These are phyloP conservation scores for Eupelmus urozonus DNA, from an alignment of 2,888 invertebrate genomes.

Conservation along the genomic window DNA sequence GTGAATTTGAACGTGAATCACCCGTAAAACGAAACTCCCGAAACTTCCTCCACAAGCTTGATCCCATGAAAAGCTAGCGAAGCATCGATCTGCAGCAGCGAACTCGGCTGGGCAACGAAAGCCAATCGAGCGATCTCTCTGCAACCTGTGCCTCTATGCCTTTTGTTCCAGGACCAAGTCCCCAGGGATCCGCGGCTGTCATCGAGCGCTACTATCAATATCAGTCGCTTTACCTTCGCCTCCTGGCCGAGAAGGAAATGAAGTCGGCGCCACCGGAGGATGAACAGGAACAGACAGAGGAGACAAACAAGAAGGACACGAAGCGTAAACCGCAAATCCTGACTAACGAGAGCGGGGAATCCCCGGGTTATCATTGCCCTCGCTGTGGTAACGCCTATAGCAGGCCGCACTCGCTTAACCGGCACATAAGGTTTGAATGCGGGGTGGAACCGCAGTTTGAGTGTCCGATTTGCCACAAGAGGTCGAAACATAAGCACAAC, in stretches of 20 bases:
- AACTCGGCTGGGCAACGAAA: too few species aligned
- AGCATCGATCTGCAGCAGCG: neutral
- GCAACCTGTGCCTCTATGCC: too few species aligned
- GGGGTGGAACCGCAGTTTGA: slow-evolving; percentile 78
- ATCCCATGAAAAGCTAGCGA: slow-evolving; percentile 1
- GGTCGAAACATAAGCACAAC: slow-evolving; percentile 84
- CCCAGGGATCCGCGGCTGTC: slow-evolving; percentile 46
- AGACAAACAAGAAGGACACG: neutral
- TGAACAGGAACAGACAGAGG: neutral
- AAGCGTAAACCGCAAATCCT: neutral
- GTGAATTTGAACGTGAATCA: too few species aligned
- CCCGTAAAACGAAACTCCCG: neutral
- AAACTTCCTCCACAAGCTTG: neutral
- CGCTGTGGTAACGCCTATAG: slow-evolving; percentile 81
- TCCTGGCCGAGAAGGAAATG: slow-evolving; percentile 67
- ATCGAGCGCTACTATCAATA: slow-evolving; percentile 71
- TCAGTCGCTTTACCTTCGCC: slow-evolving; percentile 68
- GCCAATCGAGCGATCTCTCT: too few species aligned
- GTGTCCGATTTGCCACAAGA: slow-evolving; percentile 85
- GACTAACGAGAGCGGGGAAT: neutral
- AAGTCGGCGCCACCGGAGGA: neutral
- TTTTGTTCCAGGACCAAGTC: slow-evolving; percentile 49
- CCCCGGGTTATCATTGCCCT: slow-evolving; percentile 75
- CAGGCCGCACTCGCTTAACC: slow-evolving; percentile 79
- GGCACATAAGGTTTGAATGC: slow-evolving; percentile 82